Conservation (phyloP, 2,797 vertebrate genomes). For the Vultur gryphus region DNA sequence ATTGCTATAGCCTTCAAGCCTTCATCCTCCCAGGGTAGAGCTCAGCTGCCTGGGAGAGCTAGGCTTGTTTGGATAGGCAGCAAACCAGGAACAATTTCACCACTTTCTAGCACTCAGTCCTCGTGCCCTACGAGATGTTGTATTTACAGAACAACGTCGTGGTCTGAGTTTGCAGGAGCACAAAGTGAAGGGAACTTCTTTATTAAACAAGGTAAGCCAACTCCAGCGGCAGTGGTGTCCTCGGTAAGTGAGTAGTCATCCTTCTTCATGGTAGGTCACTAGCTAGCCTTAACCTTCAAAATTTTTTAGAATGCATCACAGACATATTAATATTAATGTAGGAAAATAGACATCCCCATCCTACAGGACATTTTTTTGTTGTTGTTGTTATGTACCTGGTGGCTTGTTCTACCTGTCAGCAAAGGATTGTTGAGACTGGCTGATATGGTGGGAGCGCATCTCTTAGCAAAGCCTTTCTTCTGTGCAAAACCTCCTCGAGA, state of each 20-base stretch:
- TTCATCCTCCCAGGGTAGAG: neutral
- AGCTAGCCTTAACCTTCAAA: neutral
- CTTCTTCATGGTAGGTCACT: neutral
- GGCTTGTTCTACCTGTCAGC: neutral
- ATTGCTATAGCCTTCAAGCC: neutral
- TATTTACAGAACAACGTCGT: neutral
- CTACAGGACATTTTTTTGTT: neutral
- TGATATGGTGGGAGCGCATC: fast-evolving
- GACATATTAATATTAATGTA: neutral
- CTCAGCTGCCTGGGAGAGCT: neutral
- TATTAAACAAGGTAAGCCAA: neutral
- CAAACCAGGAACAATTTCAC: neutral
- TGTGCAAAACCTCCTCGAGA: neutral
- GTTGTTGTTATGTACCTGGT: neutral
- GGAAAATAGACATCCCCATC: neutral
- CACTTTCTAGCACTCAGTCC: neutral
- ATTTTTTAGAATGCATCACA: neutral
- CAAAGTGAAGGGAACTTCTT: neutral
- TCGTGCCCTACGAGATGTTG: neutral
- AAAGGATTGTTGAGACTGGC: neutral
- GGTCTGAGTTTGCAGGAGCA: neutral
- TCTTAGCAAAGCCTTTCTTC: neutral
- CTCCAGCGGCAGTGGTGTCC: neutral
- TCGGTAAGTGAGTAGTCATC: neutral
- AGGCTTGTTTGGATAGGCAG: neutral